A percentile compares a stretch with the other conserved stretches of the same genome.
Conservation (phyloP, 2,888 invertebrate species). For the Andrena fulva region DNA sequence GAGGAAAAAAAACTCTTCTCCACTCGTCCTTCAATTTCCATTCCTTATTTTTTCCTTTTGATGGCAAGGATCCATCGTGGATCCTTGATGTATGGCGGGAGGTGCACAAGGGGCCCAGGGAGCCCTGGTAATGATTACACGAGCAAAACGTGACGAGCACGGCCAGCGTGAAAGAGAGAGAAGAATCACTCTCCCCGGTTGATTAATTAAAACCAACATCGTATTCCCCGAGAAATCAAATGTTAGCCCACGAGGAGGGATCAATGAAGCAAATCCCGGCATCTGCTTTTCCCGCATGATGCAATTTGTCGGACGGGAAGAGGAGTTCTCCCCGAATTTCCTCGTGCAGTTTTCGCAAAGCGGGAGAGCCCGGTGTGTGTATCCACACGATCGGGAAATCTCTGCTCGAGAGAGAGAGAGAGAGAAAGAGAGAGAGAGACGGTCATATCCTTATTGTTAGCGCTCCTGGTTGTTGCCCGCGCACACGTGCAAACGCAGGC, state of each 20-base stretch:
- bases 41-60: slow-evolving; percentile 54
- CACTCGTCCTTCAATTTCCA: slow-evolving; percentile 52
- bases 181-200: slow-evolving; percentile 64
- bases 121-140: slow-evolving; percentile 60
- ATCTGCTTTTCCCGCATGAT: slow-evolving; percentile 65
- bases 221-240: slow-evolving; percentile 73
- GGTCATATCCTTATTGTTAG: slow-evolving; percentile 52
- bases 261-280: slow-evolving; percentile 48
- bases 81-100: slow-evolving; percentile 14
- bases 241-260: slow-evolving; percentile 70
- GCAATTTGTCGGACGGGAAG: slow-evolving; percentile 74
- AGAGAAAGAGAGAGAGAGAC: slow-evolving; percentile 11
- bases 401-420: slow-evolving; percentile 29
- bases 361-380: slow-evolving; percentile 48
- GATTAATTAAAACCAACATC: slow-evolving; percentile 78
- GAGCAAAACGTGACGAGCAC: slow-evolving; percentile 7
- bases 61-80: slow-evolving; percentile 26
- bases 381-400: slow-evolving; percentile 61
- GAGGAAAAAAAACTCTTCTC: slow-evolving; percentile 31
- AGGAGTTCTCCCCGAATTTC: slow-evolving; percentile 69
- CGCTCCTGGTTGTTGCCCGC: slow-evolving; percentile 18
- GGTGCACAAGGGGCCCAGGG: slow-evolving; percentile 17
- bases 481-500: neutral
- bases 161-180: slow-evolving; percentile 2
- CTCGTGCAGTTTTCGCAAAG: slow-evolving; percentile 68